Conservation (phyloP, 2,888 invertebrate species). For the Ochropacha duplaris region DNA sequence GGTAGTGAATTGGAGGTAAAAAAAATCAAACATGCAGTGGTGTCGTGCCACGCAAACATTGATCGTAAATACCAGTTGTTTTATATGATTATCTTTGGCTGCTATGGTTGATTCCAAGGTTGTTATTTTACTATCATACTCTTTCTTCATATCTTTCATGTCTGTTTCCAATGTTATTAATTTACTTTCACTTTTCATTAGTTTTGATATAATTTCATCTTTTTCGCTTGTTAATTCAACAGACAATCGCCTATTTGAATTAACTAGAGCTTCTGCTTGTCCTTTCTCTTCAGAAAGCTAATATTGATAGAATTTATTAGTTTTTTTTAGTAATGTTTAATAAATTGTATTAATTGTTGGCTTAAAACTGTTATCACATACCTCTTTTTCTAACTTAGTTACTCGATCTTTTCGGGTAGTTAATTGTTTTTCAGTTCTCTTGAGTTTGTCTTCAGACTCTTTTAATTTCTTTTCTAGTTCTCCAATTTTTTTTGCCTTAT, state of each 20-base stretch:
- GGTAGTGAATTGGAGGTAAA: background rate
- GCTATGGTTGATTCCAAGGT: conserved; percentile 82
- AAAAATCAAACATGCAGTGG: conserved; percentile 30
- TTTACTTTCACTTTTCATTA: conserved; percentile 75
- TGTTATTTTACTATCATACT: conserved; percentile 84
- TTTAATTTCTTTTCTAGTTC: conserved; percentile 87
- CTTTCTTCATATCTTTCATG: conserved; percentile 78
- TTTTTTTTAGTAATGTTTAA: background rate
- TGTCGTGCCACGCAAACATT: conserved; percentile 18
- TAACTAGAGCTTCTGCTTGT: conserved; percentile 62
- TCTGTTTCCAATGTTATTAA: conserved; percentile 75
- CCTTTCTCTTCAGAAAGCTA: conserved; percentile 79
- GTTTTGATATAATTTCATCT: conserved; percentile 71
- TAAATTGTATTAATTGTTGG: background rate
- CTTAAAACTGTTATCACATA: conserved; percentile 41
- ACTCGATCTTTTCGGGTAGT: conserved; percentile 82
- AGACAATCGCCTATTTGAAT: conserved; percentile 67
- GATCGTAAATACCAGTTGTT: conserved; percentile 80
- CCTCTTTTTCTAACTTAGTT: conserved; percentile 84
- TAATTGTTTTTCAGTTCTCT: conserved; percentile 81
- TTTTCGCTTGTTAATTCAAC: conserved; percentile 73
- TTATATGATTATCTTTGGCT: conserved; percentile 84
- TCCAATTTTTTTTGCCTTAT: conserved; percentile 83
- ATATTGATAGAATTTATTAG: conserved; percentile 34
- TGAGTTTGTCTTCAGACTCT: conserved; percentile 86